phyloP scores from a whole-genome alignment of 92 coral and sea anemone genomes.

The Paragorgia papillata region DNA sequence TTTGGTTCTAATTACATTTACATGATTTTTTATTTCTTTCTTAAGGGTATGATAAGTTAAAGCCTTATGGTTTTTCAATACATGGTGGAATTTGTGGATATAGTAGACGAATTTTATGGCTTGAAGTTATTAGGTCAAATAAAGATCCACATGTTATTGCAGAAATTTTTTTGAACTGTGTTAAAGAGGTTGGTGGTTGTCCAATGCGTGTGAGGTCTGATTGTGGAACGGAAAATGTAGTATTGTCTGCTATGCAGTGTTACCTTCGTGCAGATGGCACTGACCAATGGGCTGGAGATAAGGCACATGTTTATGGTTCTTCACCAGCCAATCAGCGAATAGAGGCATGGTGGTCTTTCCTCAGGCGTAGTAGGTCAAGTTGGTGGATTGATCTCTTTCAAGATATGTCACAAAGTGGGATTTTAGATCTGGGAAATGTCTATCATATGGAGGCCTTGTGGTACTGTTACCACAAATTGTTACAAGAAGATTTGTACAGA shows the following conservation, averaged over 20 bases:
- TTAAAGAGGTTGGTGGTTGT: slow-evolving; percentile 10
- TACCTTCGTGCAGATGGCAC: neutral
- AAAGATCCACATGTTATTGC: slow-evolving; percentile 14
- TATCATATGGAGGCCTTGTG: slow-evolving; percentile 9
- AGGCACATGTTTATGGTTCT: slow-evolving; percentile 11
- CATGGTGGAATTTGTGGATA: too few species aligned
- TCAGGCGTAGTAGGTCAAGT: neutral
- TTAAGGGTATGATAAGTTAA: neutral
- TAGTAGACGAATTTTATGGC: neutral
- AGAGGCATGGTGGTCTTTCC: slow-evolving; percentile 28
- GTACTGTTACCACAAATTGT: slow-evolving; percentile 10
- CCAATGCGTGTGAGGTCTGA: slow-evolving; percentile 5
- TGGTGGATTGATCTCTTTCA: slow-evolving; percentile 32
- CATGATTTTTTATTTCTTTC: too few species aligned
- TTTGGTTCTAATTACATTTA: too few species aligned
- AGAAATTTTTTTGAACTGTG: neutral
- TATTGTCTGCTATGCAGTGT: slow-evolving; percentile 19
- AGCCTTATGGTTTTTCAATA: slow-evolving; percentile 20
- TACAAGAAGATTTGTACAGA: slow-evolving; percentile 32
- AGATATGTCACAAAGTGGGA: slow-evolving; percentile 13
- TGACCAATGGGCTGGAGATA: slow-evolving; percentile 5
- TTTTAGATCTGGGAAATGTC: slow-evolving; percentile 2
- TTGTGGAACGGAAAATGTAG: slow-evolving; percentile 22
- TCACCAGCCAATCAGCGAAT: slow-evolving; percentile 25
- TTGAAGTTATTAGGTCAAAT: slow-evolving; percentile 15